Conservation (phyloP, 2,888 invertebrate genomes). For the Hypercompe scribonia region DNA sequence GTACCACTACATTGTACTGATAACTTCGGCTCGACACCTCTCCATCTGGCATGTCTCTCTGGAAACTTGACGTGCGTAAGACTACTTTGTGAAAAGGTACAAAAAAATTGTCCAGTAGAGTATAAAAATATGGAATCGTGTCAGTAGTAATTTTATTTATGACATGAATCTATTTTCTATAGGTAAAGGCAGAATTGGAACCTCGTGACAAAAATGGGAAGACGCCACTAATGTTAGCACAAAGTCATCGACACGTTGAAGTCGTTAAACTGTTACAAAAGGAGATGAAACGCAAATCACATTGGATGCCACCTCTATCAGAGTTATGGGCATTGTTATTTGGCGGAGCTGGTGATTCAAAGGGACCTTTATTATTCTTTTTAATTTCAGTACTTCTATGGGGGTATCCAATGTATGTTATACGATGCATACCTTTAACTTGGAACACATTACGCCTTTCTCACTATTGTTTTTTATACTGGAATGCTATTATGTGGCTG, state of each 20-base stretch:
- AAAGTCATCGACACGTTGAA: conserved; percentile 94
- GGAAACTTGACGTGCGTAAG: conserved; percentile 95
- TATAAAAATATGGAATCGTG: background rate
- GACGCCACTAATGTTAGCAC: conserved; percentile 95
- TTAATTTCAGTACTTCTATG: conserved; percentile 94
- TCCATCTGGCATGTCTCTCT: conserved; percentile 95
- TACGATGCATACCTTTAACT: conserved; percentile 95
- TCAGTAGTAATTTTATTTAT: background rate
- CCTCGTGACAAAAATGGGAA: conserved; percentile 96
- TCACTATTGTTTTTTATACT: conserved; percentile 96
- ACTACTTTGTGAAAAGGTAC: conserved; percentile 94
- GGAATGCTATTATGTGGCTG: conserved; percentile 97
- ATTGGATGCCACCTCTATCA: conserved; percentile 95
- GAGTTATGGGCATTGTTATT: conserved; percentile 96
- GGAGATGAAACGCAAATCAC: conserved; percentile 93
- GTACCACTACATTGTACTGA: conserved; percentile 96
- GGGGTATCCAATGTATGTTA: conserved; percentile 97
- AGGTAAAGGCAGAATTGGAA: conserved; percentile 95
- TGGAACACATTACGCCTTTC: conserved; percentile 95
- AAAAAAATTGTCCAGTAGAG: background rate
- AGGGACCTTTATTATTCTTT: conserved; percentile 94
- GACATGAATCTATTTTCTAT: conserved; percentile 38
- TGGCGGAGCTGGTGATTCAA: conserved; percentile 96
- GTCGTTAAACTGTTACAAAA: conserved; percentile 93
- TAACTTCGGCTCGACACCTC: conserved; percentile 96